These are phyloP conservation scores for Rutilus rutilus DNA, from an alignment of 2,113 vertebrate genomes.

Conservation along the genomic window DNA sequence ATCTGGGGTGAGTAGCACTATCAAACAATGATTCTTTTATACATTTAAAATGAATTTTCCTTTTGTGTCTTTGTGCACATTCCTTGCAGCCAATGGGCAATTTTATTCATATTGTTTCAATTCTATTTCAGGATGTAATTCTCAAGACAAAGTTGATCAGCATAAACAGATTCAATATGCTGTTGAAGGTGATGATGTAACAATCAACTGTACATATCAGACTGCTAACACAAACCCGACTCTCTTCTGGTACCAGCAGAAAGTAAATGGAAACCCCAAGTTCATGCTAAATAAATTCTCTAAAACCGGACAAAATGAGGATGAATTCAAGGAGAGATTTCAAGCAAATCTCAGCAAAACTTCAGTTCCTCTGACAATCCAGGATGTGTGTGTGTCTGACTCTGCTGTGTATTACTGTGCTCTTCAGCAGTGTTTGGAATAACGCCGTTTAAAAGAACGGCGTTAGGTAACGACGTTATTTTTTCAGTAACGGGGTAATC, in stretches of 20 bases:
- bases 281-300: neutral
- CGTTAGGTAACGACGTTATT: too few relatives aligned
- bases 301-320: neutral
- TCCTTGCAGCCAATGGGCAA: neutral
- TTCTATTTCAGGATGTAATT: neutral
- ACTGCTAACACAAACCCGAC: neutral
- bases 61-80: neutral
- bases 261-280: neutral
- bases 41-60: neutral
- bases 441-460: too few relatives aligned
- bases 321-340: constrained; percentile 36
- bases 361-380: constrained; percentile 4
- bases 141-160: constrained; percentile 42
- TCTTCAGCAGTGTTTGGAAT: too few relatives aligned
- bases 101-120: neutral
- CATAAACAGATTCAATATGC: constrained; percentile 16
- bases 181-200: constrained; percentile 42
- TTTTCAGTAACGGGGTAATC: too few relatives aligned
- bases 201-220: constrained; percentile 32
- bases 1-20: neutral
- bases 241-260: constrained; percentile 50
- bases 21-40: neutral
- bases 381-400: constrained; percentile 32
- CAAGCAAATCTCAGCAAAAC: neutral
- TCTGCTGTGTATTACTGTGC: constrained; percentile 58